Conservation (phyloP, 2,113 vertebrate genomes). For the Calyptommatus sinebrachiatus region DNA sequence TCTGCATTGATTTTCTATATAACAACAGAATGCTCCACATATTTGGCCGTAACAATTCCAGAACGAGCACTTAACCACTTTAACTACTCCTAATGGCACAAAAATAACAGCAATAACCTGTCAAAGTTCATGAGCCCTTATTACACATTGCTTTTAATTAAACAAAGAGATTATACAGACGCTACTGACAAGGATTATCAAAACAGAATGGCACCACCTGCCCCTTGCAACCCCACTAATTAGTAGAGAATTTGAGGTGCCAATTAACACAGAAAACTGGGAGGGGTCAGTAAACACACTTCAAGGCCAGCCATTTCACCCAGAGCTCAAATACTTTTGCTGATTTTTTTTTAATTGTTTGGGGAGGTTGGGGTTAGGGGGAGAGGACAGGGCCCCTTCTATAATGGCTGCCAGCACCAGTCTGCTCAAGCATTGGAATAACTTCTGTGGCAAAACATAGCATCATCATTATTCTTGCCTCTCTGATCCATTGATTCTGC, state of each 20-base stretch:
- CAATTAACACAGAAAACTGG: conserved; percentile 79
- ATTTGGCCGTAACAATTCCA: conserved; percentile 26
- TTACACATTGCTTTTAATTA: conserved; percentile 85
- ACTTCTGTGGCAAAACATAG: background rate
- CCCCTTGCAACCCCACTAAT: conserved; percentile 86
- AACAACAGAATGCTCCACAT: conserved; percentile 9
- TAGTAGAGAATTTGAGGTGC: conserved; percentile 79
- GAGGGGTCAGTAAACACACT: conserved; percentile 68
- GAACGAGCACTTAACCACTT: conserved; percentile 61
- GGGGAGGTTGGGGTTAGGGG: background rate
- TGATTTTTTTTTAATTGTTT: background rate
- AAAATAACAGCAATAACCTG: conserved; percentile 57
- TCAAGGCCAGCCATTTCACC: conserved; percentile 42
- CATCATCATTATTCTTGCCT: background rate
- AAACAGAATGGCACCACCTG: conserved; percentile 86
- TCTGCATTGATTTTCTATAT: conserved; percentile 36
- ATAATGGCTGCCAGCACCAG: background rate
- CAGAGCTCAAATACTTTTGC: background rate
- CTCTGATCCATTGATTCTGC: background rate
- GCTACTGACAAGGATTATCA: conserved; percentile 86
- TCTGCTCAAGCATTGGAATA: background rate
- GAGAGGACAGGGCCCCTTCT: background rate
- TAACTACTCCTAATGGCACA: conserved; percentile 66
- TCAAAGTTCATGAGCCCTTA: conserved; percentile 82
- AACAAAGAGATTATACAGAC: conserved; percentile 87